Percentiles rank a stretch among this genome's conserved stretches.
phyloP scores from a whole-genome alignment of 2,797 vertebrate genomes.

The Hippoglossus hippoglossus region DNA sequence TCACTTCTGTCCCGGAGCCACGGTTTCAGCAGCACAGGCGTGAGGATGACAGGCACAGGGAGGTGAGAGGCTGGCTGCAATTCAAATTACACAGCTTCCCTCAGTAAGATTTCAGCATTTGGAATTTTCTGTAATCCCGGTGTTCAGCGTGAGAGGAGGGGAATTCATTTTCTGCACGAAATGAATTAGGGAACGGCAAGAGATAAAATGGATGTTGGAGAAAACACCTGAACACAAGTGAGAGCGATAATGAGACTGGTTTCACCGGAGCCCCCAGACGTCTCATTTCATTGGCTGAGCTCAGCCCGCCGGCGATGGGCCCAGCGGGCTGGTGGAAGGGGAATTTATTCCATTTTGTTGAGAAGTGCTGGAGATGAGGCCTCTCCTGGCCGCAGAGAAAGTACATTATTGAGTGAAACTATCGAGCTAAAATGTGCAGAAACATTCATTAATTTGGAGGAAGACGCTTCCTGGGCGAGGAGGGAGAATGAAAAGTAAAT shows the following conservation, averaged over 20 bases:
- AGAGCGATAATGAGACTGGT: slow-evolving; percentile 63
- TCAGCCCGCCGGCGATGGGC: slow-evolving; percentile 44
- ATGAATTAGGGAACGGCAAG: slow-evolving; percentile 61
- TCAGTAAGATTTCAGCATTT: slow-evolving; percentile 70
- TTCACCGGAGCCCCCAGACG: slow-evolving; percentile 48
- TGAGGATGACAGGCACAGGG: slow-evolving; percentile 55
- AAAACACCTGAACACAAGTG: slow-evolving; percentile 72
- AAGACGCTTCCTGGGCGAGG: too few species aligned
- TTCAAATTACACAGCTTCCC: slow-evolving; percentile 56
- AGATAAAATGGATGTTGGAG: slow-evolving; percentile 66
- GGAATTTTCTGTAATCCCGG: slow-evolving; percentile 73
- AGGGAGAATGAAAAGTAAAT: too few species aligned
- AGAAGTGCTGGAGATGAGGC: slow-evolving; percentile 68
- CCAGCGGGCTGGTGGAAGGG: slow-evolving; percentile 47
- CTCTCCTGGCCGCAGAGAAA: slow-evolving; percentile 57
- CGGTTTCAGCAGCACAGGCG: slow-evolving; percentile 33
- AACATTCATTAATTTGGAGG: too few species aligned
- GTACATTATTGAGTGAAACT: slow-evolving; percentile 56
- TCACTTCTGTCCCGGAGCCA: slow-evolving; percentile 30
- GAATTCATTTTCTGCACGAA: slow-evolving; percentile 75
- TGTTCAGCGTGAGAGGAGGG: slow-evolving; percentile 61
- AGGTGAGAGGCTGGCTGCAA: slow-evolving; percentile 33
- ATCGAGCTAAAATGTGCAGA: slow-evolving; percentile 28
- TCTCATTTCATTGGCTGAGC: slow-evolving; percentile 65
- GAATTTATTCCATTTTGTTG: slow-evolving; percentile 71